A percentile compares a stretch with the other conserved stretches of the same genome.
Evolutionary conservation across 2,113 vertebrate species (phyloP).

Genomic region (Pyrgilauda ruficollis): DNA sequence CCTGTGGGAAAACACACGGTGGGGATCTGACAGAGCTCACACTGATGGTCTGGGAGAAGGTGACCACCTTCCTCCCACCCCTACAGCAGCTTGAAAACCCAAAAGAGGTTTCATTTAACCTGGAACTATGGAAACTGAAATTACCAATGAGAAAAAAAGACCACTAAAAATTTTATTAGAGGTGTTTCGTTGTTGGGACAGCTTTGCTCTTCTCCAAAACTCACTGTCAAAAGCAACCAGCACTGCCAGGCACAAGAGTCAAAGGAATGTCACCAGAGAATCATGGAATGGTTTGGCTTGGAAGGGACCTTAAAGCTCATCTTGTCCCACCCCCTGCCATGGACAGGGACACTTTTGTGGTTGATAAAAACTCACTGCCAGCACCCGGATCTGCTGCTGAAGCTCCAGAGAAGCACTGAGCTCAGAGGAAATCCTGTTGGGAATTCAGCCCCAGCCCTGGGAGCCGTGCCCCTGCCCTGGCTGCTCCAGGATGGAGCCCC

Average conservation of each 20-base stretch:
- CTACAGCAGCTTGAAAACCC: background rate
- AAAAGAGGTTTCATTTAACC: background rate
- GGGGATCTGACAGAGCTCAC: background rate
- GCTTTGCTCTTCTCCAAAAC: background rate
- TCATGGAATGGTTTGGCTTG: background rate
- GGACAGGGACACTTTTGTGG: background rate
- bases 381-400: background rate
- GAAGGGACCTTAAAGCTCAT: background rate
- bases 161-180: accelerated
- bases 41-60: too few species aligned
- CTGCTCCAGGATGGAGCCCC: background rate
- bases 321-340: background rate
- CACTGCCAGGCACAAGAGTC: background rate
- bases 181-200: background rate
- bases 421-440: background rate
- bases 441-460: background rate
- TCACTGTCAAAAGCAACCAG: background rate
- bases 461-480: background rate
- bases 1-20: accelerated
- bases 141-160: background rate
- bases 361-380: background rate
- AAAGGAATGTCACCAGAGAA: background rate
- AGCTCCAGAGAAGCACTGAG: background rate
- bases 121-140: background rate
- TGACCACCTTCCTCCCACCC: background rate